These are phyloP conservation scores for Malurus alboscapulatus DNA, from an alignment of 2,113 vertebrate species.

Conservation along the genomic window DNA sequence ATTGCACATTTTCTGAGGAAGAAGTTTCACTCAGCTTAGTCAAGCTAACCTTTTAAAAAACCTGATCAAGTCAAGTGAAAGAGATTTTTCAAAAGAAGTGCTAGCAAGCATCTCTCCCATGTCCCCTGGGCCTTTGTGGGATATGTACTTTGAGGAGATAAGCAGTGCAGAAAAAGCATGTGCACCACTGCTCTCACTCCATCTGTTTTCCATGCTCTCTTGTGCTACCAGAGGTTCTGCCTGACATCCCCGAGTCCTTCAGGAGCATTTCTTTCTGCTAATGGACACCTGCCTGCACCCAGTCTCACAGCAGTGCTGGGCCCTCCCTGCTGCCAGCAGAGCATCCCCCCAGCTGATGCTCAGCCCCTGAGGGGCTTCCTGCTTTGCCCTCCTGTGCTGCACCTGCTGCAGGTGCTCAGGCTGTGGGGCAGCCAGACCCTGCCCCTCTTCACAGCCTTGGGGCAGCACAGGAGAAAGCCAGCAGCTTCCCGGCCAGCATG, in stretches of 20 bases:
- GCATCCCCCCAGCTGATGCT: background rate
- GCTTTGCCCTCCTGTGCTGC: background rate
- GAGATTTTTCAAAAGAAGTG: background rate
- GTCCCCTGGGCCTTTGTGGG: accelerated
- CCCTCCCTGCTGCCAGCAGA: no score
- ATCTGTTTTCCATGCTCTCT: accelerated
- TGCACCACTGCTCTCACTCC: background rate
- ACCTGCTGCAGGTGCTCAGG: background rate
- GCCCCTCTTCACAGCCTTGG: accelerated
- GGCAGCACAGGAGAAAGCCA: accelerated
- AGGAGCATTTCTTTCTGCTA: background rate
- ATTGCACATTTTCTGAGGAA: background rate
- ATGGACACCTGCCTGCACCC: background rate
- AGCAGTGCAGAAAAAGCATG: background rate
- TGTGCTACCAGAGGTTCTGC: background rate
- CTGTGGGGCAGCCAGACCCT: background rate
- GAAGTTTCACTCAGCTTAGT: background rate
- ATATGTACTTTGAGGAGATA: background rate
- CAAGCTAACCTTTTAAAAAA: background rate
- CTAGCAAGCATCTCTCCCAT: accelerated
- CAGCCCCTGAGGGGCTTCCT: background rate
- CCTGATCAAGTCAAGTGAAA: background rate
- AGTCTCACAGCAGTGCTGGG: background rate
- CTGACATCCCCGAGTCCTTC: accelerated
- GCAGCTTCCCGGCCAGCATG: accelerated